These are phyloP conservation scores for Phalacrocorax brasilianus DNA, from an alignment of 2,113 vertebrate genomes.

Conservation along the genomic window DNA sequence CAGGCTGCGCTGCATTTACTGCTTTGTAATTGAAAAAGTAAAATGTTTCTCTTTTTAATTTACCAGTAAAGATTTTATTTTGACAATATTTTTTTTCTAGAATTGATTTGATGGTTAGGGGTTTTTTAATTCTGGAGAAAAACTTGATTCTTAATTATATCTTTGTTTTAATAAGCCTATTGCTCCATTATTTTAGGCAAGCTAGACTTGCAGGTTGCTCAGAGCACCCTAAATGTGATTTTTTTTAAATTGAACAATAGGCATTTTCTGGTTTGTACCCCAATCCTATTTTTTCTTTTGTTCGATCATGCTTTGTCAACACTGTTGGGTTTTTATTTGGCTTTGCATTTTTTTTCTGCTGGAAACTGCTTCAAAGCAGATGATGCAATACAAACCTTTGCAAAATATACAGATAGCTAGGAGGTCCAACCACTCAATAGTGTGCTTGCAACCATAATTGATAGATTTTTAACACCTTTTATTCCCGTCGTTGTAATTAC, in stretches of 20 bases:
- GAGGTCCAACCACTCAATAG: neutral
- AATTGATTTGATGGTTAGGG: neutral
- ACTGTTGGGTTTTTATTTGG: neutral
- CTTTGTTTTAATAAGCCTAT: neutral
- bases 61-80: neutral
- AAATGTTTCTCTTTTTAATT: neutral
- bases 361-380: neutral
- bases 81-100: neutral
- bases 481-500: neutral
- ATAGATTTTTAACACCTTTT: slow-evolving; percentile 13
- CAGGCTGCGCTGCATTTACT: neutral
- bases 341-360: neutral
- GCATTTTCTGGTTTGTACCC: neutral
- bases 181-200: slow-evolving; percentile 2
- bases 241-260: slow-evolving; percentile 29
- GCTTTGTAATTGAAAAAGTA: neutral
- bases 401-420: neutral
- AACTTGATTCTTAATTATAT: neutral
- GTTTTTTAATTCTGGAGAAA: neutral
- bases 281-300: neutral
- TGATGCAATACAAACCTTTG: neutral
- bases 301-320: neutral
- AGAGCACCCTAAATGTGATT: neutral
- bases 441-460: neutral
- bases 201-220: neutral